Evolutionary conservation across 2,888 invertebrate genomes (phyloP).

Genomic region (Yponomeuta evonymella): DNA sequence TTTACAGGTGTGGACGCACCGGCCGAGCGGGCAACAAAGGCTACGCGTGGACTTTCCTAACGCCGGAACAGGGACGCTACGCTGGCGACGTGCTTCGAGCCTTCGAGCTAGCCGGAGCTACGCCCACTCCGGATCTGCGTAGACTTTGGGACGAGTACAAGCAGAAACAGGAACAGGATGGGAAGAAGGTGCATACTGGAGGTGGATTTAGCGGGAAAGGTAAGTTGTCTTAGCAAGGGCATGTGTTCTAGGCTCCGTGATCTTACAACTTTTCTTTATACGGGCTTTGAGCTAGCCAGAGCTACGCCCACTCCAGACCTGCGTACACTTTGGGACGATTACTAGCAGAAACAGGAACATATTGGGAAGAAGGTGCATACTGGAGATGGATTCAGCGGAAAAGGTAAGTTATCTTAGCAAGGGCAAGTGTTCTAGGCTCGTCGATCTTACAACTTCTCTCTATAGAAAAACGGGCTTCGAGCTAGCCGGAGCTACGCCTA

Average conservation of each 20-base stretch:
- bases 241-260: no score
- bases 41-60: conserved; percentile 97
- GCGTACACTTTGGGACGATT: conserved; percentile 88
- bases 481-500: conserved; percentile 84
- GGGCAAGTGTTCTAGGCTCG: no score
- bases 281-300: no score
- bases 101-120: conserved; percentile 87
- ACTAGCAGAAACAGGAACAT: conserved; percentile 92
- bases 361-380: conserved; percentile 94
- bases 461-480: conserved; percentile 74
- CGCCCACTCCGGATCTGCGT: conserved; percentile 86
- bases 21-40: conserved; percentile 97
- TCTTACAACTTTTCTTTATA: no score
- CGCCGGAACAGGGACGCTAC: conserved; percentile 94
- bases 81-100: conserved; percentile 96
- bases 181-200: conserved; percentile 92
- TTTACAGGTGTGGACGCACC: conserved; percentile 88
- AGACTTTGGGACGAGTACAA: conserved; percentile 93
- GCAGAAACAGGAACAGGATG: conserved; percentile 91
- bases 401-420: conserved; percentile 64
- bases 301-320: conserved; percentile 80
- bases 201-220: conserved; percentile 97
- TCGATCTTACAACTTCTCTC: no score
- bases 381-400: conserved; percentile 96
- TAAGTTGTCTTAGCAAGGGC: conserved; percentile 22